These are phyloP conservation scores for Porites divaricata DNA, from an alignment of 92 coral and sea anemone genomes.

Conservation along the genomic window DNA sequence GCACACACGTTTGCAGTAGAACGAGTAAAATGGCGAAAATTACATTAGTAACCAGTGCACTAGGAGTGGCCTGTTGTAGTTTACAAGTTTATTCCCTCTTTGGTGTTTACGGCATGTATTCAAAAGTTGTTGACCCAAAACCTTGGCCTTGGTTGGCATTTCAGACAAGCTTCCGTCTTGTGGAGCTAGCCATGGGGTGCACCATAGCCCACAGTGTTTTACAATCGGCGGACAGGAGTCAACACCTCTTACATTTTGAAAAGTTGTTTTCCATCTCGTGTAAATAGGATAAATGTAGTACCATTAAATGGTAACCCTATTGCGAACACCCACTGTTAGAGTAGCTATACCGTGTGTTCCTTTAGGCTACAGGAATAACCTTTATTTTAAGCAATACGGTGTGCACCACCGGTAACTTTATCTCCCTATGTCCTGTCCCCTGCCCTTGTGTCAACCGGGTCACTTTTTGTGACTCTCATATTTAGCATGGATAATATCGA, in stretches of 20 bases:
- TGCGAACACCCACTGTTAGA: not conserved
- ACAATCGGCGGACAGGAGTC: slow-evolving; percentile 50
- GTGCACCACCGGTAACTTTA: no score
- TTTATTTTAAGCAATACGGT: no score
- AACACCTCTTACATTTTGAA: not conserved
- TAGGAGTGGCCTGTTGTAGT: slow-evolving; percentile 74
- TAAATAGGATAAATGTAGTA: not conserved
- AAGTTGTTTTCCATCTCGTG: not conserved
- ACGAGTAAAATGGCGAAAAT: slow-evolving; percentile 76
- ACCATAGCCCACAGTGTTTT: slow-evolving; percentile 73
- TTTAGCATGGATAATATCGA: no score
- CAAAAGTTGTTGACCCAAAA: slow-evolving; percentile 44
- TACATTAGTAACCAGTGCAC: slow-evolving; percentile 63
- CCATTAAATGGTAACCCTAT: not conserved
- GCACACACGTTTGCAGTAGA: not conserved
- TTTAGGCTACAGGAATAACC: no score
- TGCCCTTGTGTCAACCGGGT: no score
- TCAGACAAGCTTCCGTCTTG: slow-evolving; percentile 67
- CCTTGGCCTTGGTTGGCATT: slow-evolving; percentile 92
- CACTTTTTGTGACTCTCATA: no score
- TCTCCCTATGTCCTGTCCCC: no score
- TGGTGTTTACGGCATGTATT: slow-evolving; percentile 64
- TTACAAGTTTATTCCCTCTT: slow-evolving; percentile 73
- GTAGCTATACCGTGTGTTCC: not conserved
- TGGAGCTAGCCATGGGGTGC: slow-evolving; percentile 66